These are phyloP conservation scores for Eulemur rubriventer DNA, from an alignment of 2,797 vertebrate species.

Conservation along the genomic window DNA sequence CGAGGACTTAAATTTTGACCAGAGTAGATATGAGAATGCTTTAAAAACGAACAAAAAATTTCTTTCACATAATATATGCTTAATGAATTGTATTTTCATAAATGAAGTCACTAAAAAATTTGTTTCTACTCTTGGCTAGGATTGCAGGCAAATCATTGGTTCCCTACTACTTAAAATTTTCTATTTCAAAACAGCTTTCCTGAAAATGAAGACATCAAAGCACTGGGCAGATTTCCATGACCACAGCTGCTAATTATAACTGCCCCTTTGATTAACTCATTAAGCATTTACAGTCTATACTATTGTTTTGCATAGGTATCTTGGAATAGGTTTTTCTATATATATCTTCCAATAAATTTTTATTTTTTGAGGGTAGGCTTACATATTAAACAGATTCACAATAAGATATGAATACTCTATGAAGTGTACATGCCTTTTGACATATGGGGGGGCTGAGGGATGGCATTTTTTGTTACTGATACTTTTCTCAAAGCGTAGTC, in stretches of 20 bases:
- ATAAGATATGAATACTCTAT: not conserved
- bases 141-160: not conserved
- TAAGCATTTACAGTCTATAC: not conserved
- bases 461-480: not conserved
- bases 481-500: not conserved
- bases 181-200: constrained; percentile 8
- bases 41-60: not conserved
- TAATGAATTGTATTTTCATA: constrained; percentile 4
- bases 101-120: not conserved
- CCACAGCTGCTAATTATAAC: not conserved
- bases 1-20: not conserved
- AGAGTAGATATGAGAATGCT: not conserved
- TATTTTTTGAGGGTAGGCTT: not conserved
- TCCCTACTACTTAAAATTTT: not conserved
- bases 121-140: not conserved
- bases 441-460: not conserved
- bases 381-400: not conserved
- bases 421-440: not conserved
- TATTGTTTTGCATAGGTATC: not conserved
- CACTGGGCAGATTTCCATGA: not conserved
- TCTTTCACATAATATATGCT: not conserved
- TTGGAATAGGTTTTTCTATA: not conserved
- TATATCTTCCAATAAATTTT: not conserved
- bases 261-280: not conserved
- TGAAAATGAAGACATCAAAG: constrained; percentile 15